A percentile compares a stretch with the other conserved stretches of the same genome.
Evolutionary conservation across 2,888 invertebrate species (phyloP).

Genomic region (Xylocampa areola): DNA sequence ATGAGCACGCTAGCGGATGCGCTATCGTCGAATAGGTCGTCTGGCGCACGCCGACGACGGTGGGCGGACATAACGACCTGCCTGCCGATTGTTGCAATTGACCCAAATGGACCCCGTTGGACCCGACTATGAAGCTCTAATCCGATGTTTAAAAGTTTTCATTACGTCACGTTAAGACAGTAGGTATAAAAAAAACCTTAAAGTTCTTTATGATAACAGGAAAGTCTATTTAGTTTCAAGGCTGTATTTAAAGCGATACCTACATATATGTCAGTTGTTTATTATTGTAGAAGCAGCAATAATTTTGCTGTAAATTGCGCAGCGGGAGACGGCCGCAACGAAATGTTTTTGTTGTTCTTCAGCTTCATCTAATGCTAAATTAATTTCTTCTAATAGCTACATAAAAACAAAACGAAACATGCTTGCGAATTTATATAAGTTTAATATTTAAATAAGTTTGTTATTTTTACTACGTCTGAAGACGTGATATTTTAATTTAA

Average conservation of each 20-base stretch:
- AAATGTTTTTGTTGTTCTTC: slow-evolving; percentile 32
- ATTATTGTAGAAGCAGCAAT: slow-evolving; percentile 34
- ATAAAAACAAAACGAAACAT: slow-evolving; percentile 37
- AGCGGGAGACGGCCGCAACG: slow-evolving; percentile 32
- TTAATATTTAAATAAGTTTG: slow-evolving; percentile 44
- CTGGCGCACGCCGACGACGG: slow-evolving; percentile 47
- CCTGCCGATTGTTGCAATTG: slow-evolving; percentile 74
- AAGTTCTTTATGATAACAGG: too few species aligned
- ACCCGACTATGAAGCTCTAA: slow-evolving; percentile 67
- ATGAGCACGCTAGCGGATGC: slow-evolving; percentile 58
- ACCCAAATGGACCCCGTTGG: slow-evolving; percentile 73
- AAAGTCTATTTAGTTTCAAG: too few species aligned
- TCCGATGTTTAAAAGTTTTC: slow-evolving; percentile 66
- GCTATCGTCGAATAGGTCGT: slow-evolving; percentile 51
- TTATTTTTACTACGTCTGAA: slow-evolving; percentile 50
- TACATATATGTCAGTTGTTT: too few species aligned
- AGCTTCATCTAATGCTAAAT: slow-evolving; percentile 35
- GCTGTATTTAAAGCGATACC: too few species aligned
- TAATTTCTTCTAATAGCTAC: slow-evolving; percentile 33
- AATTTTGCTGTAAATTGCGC: slow-evolving; percentile 30
- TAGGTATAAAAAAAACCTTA: background rate
- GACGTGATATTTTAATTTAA: slow-evolving; percentile 58
- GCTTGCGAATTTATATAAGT: slow-evolving; percentile 18
- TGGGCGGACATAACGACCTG: slow-evolving; percentile 66
- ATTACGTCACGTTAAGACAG: slow-evolving; percentile 33